Evolutionary conservation across 35 echinoderm and acorn worm genomes (phyloP).

Genomic region (Apostichopus californicus): DNA sequence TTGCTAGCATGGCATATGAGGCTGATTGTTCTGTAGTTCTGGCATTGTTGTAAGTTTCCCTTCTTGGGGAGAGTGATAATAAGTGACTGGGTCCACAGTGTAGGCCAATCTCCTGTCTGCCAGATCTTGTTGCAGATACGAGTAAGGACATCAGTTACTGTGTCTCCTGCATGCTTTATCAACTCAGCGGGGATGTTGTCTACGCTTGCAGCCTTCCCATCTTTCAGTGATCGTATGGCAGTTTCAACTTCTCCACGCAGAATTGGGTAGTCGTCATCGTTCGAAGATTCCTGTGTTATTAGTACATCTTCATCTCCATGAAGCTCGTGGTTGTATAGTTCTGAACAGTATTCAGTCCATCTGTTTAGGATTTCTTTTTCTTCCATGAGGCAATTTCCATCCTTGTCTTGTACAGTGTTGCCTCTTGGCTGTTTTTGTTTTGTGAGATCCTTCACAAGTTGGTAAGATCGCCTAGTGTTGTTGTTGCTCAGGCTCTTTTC

Average conservation of each 20-base stretch:
- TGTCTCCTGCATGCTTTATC: constrained; percentile 10
- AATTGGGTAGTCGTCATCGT: constrained; percentile 27
- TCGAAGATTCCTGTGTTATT: not conserved
- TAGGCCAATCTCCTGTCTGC: constrained; percentile 32
- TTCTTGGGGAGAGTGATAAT: constrained; percentile 59
- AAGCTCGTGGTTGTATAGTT: constrained; percentile 14
- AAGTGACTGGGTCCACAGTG: constrained; percentile 48
- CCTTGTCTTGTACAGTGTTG: constrained; percentile 26
- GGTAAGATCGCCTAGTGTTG: not conserved
- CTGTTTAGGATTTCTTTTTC: constrained; percentile 31
- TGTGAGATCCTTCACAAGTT: constrained; percentile 16
- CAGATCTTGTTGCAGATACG: constrained; percentile 46
- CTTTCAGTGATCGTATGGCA: constrained; percentile 13
- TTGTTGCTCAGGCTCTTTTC: not conserved
- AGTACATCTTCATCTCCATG: not conserved
- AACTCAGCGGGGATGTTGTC: constrained; percentile 70
- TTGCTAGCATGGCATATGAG: constrained; percentile 58
- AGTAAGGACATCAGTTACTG: not conserved
- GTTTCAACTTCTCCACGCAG: constrained; percentile 45
- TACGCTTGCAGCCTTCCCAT: constrained; percentile 46
- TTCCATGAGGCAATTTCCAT: constrained; percentile 20
- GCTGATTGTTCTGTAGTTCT: constrained; percentile 57
- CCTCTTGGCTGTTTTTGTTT: not conserved
- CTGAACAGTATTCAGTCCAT: constrained; percentile 61
- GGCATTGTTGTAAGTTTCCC: constrained; percentile 48